phyloP scores from a whole-genome alignment of 1,140 invertebrate species.

The Drosophila hydei region DNA sequence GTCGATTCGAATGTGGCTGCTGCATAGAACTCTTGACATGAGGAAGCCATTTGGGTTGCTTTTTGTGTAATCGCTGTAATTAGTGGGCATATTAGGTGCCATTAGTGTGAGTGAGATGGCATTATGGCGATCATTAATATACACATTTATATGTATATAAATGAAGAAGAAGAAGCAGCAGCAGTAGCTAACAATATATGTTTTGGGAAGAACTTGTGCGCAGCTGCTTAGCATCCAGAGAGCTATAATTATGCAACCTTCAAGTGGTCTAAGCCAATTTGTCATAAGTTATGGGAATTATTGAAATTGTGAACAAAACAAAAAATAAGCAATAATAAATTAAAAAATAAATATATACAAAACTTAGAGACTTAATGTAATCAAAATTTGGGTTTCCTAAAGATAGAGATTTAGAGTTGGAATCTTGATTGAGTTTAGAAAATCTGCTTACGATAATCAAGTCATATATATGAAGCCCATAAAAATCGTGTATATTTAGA shows the following conservation, averaged over 20 bases:
- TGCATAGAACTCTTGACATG: slow-evolving; percentile 40
- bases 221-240: background rate
- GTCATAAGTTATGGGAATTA: background rate
- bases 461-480: no score
- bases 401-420: no score
- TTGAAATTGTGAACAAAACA: background rate
- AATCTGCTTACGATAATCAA: no score
- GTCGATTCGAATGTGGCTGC: slow-evolving; percentile 21
- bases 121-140: slow-evolving; percentile 22
- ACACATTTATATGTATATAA: background rate
- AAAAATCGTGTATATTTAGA: no score
- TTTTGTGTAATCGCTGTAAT: slow-evolving; percentile 53
- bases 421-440: no score
- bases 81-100: slow-evolving; percentile 34
- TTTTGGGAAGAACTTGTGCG: background rate
- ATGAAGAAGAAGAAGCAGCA: background rate
- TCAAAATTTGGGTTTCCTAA: background rate
- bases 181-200: background rate
- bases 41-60: slow-evolving; percentile 52
- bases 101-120: slow-evolving; percentile 33
- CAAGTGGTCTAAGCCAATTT: background rate
- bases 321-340: no score
- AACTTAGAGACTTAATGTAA: no score
- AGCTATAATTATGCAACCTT: slow-evolving; percentile 3
- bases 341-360: no score